phyloP scores from a whole-genome alignment of 2,797 vertebrate species.

The Gymnoscopelus microlampas region DNA sequence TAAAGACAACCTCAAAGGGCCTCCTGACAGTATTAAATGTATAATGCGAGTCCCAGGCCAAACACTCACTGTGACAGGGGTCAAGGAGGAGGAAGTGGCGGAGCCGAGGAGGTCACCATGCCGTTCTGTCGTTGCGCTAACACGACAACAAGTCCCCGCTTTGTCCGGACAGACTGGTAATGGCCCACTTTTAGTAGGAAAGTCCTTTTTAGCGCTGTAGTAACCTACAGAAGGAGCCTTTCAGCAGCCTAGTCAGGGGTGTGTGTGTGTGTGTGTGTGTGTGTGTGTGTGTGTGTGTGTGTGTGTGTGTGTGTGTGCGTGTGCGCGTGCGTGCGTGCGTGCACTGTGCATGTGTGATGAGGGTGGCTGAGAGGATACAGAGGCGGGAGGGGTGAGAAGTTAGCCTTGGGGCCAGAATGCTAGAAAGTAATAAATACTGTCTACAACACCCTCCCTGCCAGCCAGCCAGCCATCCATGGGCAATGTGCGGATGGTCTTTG shows the following conservation, averaged over 20 bases:
- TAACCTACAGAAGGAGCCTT: conserved; percentile 37
- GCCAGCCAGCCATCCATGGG: conserved; percentile 11
- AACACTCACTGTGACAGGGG: conserved; percentile 25
- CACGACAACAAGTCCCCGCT: conserved; percentile 39
- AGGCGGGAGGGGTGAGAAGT: conserved; percentile 2
- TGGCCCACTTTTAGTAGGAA: conserved; percentile 15
- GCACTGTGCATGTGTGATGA: background rate
- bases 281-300: background rate
- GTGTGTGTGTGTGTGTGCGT: background rate
- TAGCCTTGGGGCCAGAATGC: conserved; percentile 34
- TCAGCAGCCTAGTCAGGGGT: conserved; percentile 46
- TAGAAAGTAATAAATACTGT: conserved; percentile 61
- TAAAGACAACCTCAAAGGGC: conserved; percentile 47
- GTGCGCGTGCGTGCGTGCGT: conserved; percentile 30
- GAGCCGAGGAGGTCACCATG: conserved; percentile 31
- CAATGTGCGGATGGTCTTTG: no score
- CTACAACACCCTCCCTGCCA: conserved; percentile 44
- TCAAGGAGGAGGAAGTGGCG: conserved; percentile 38
- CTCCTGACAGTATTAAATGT: conserved; percentile 37
- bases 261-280: background rate
- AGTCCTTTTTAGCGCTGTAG: background rate
- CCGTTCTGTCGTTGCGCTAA: conserved; percentile 34
- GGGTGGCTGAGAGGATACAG: conserved; percentile 46
- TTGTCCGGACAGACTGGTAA: conserved; percentile 40
- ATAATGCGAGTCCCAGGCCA: conserved; percentile 34